phyloP scores from a whole-genome alignment of 2,797 vertebrate species.

The Coregonus sp. region DNA sequence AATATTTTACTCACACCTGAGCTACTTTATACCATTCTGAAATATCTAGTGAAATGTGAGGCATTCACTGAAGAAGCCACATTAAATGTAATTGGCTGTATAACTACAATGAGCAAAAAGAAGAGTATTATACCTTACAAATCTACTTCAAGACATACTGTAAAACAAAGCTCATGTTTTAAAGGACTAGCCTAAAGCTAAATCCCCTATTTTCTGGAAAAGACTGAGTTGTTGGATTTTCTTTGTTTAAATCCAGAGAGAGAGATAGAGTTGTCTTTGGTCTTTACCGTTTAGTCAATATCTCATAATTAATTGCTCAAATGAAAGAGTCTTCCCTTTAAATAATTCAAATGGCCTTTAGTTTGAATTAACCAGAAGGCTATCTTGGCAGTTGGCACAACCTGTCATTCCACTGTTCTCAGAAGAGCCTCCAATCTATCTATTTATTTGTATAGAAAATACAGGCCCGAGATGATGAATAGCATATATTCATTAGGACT shows the following conservation, averaged over 20 bases:
- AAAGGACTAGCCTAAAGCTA: slow-evolving; percentile 29
- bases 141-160: slow-evolving; percentile 30
- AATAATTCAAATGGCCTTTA: slow-evolving; percentile 56
- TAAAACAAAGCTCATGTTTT: slow-evolving; percentile 40
- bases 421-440: slow-evolving; percentile 24
- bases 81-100: slow-evolving; percentile 1
- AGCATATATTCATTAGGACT: slow-evolving; percentile 31
- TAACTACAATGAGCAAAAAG: not conserved
- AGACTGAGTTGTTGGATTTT: slow-evolving; percentile 48
- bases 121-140: slow-evolving; percentile 13
- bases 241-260: slow-evolving; percentile 35
- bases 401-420: slow-evolving; percentile 38
- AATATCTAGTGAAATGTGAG: not conserved
- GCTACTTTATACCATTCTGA: too few species aligned
- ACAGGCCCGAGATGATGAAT: slow-evolving; percentile 11
- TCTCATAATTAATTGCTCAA: slow-evolving; percentile 52
- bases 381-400: slow-evolving; percentile 35
- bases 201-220: slow-evolving; percentile 38
- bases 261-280: slow-evolving; percentile 34
- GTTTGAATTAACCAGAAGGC: slow-evolving; percentile 54
- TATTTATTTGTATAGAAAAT: slow-evolving; percentile 32
- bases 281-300: slow-evolving; percentile 39
- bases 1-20: too few species aligned
- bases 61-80: not conserved
- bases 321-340: slow-evolving; percentile 47